Evolutionary conservation across 1,140 invertebrate genomes (phyloP).

Genomic region (Adoxophyes honmai): DNA sequence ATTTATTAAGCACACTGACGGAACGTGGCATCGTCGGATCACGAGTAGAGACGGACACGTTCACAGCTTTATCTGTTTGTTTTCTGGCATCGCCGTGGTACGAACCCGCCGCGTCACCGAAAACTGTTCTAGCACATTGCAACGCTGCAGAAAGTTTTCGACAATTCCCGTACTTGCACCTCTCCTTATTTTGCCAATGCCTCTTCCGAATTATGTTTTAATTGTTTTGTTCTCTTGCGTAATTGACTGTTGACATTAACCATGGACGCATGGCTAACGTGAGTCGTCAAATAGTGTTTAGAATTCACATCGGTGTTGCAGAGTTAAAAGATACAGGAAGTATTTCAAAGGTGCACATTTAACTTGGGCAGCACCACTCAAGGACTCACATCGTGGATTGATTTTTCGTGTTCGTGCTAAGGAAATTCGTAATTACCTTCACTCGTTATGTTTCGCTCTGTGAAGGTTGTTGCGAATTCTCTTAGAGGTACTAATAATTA

Average conservation of each 20-base stretch:
- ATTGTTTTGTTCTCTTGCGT: slow-evolving; percentile 33
- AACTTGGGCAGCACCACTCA: slow-evolving; percentile 72
- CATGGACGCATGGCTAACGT: slow-evolving; percentile 65
- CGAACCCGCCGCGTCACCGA: slow-evolving; percentile 46
- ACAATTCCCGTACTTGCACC: slow-evolving; percentile 64
- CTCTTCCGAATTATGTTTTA: slow-evolving; percentile 50
- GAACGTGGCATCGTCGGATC: slow-evolving; percentile 27
- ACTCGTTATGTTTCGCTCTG: neutral
- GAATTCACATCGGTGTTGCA: slow-evolving; percentile 28
- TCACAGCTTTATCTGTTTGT: slow-evolving; percentile 76
- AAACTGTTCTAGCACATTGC: slow-evolving; percentile 39
- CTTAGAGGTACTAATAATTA: slow-evolving; percentile 33
- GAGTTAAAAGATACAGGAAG: slow-evolving; percentile 32
- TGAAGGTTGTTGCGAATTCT: slow-evolving; percentile 40
- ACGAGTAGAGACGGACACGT: slow-evolving; percentile 37
- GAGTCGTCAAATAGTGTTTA: slow-evolving; percentile 48
- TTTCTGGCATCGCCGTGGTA: slow-evolving; percentile 75
- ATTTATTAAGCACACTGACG: slow-evolving; percentile 34
- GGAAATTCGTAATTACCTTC: slow-evolving; percentile 42
- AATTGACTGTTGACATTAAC: slow-evolving; percentile 52
- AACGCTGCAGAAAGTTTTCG: slow-evolving; percentile 36
- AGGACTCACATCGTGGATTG: slow-evolving; percentile 69
- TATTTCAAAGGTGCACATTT: slow-evolving; percentile 43
- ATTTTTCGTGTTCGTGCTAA: slow-evolving; percentile 39
- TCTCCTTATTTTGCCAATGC: slow-evolving; percentile 65